Evolutionary conservation across 2,888 invertebrate species (phyloP).

Genomic region (Caenorhabditis sp.): DNA sequence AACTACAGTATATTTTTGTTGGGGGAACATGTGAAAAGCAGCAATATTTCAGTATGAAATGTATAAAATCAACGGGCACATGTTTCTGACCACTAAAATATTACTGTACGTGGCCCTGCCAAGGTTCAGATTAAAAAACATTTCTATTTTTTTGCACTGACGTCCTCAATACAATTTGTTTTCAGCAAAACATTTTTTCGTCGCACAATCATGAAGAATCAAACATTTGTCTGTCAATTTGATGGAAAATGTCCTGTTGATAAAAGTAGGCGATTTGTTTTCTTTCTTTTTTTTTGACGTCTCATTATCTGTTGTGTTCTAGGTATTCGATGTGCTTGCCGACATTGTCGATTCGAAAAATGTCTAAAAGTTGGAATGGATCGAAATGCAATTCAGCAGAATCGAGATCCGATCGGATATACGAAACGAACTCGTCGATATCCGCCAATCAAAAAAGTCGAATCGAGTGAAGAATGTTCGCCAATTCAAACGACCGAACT

Average conservation of each 20-base stretch:
- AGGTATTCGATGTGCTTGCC: constrained; percentile 68
- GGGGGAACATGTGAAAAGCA: too few species aligned
- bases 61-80: too few species aligned
- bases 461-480: constrained; percentile 48
- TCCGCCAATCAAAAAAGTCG: constrained; percentile 54
- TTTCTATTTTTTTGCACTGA: too few species aligned
- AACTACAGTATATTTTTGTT: too few species aligned
- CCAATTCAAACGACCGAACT: constrained; percentile 13
- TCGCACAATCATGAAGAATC: constrained; percentile 70
- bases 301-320: too few species aligned
- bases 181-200: constrained; percentile 69
- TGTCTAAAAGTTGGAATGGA: constrained; percentile 62
- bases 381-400: constrained; percentile 68
- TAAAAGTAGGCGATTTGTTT: too few species aligned
- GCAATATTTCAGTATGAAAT: too few species aligned
- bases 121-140: too few species aligned
- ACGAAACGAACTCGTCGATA: constrained; percentile 69
- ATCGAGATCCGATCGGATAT: constrained; percentile 70
- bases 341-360: constrained; percentile 67
- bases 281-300: too few species aligned
- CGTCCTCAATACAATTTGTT: too few species aligned
- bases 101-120: too few species aligned
- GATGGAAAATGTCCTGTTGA: constrained; percentile 63
- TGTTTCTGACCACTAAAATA: too few species aligned
- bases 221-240: constrained; percentile 66